Base-by-base conservation (phyloP, 2,113 vertebrate species). In the Pyrgilauda ruficollis region DNA sequence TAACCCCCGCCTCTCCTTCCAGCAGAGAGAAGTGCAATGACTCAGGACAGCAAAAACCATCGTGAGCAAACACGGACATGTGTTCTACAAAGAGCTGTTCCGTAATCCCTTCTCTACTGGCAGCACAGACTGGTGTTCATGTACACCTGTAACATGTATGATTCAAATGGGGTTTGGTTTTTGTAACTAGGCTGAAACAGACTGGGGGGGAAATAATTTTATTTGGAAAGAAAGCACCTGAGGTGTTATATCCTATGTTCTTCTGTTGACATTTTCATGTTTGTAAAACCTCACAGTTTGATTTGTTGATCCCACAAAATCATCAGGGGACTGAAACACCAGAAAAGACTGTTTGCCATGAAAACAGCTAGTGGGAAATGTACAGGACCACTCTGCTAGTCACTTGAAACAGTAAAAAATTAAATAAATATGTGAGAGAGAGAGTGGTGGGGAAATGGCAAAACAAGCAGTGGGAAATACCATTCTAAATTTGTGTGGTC, bases 401-500 rank as follows among this genome's bases (percentile, higher is more conserved):
- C 62, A 81, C 53, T 85, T 56, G 63, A 91, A 97, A 86, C 55
- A 87, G 92, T 93, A 56, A 93, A 95, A 81, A 95, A 84, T 28
- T 52, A 80, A 90, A 86, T 56, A 83, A 91, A 80, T 73, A 23
- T 27, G 24, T 92, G 41, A 64, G 50, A 84, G 56, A 87, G 55
- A 85, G 39, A 61, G 43, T 78, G 70, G 49, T 69, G 35, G 44
- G 66, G 75, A 92, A 93, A 86, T 82, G 69, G 90, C 61, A 69
- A 70, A 80, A 59, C 10, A 13, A 94, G 96, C 79, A 87, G 12
- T 83, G 96, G 97, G 82, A 98, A 97, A 97, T 97, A 80, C 96
- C 97, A 89, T 93, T 90, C 95, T 86, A 91, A 89, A 96, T 97
- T 96, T 97, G 96, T 97, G 95, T 96, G 92, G 97, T 94, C 97